Evolutionary conservation across 2,113 vertebrate species (phyloP), one percentile per base, ranked within the genome.

Genomic region (Plestiodon gilberti): DNA sequence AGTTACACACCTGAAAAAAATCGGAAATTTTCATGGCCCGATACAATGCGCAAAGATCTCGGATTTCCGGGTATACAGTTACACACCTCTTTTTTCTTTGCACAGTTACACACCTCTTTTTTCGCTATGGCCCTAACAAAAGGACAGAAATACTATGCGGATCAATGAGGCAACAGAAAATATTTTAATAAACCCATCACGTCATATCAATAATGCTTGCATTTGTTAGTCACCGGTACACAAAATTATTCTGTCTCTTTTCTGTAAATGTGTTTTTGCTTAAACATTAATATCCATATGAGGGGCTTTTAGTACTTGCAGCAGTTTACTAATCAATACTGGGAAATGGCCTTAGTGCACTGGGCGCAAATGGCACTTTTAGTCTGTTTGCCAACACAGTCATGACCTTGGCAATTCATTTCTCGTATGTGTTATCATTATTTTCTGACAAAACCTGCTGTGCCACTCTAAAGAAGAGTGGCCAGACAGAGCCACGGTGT

Each of bases 331-430:
- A 86, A 86, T 89, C 85, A 81, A 87, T 92, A 67, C 59, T 35
- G 13, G 48, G 73, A 87, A 89, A 90, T 43, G 83, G 0, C 48
- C 91, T 78, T 64, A 91, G 9, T 67, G 18, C n/a, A 75, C 43
- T 71, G 57, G 61, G n/a, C 30, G 80, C 84, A 86, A 78, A 4
- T 61, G 65, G 73, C 14, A 3, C 3, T 14, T 88, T 92, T 91
- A 88, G 35, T 30, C 67, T 90, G 11, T 62, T 78, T 85, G 40
- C 65, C 75, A 91, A 57, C 59, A 87, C 67, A 86, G 61, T 78
- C 77, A 74, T 89, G 89, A 91, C 71, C 43, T 89, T 93, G 57
- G n/a, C 9, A 86, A 90, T 89, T 67, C 4, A 80, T 88, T 83
- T 92, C 77, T 87, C 84, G 78, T 83, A 1, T 0, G 0, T 80